These are phyloP conservation scores for Leptinotarsa peninsularis DNA, from an alignment of 2,888 invertebrate species.

Conservation along the genomic window DNA sequence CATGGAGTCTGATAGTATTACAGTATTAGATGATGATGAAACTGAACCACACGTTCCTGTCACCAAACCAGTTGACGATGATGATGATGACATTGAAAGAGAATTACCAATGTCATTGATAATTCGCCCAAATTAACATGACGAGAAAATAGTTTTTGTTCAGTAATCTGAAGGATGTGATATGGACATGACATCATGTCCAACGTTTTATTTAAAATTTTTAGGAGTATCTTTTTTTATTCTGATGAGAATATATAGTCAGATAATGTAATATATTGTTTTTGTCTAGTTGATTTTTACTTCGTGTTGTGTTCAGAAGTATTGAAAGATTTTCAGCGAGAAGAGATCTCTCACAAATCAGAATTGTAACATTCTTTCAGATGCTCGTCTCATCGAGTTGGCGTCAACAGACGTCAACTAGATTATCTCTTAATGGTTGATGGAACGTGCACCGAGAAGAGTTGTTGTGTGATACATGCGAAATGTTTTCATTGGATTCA, in stretches of 20 bases:
- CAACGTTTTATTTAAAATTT: not conserved
- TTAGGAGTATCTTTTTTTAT: not conserved
- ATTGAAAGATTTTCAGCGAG: no score
- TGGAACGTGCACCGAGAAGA: no score
- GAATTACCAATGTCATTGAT: conserved; percentile 36
- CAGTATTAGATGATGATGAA: conserved; percentile 24
- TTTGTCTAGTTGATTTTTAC: no score
- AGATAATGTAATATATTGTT: not conserved
- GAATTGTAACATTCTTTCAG: no score
- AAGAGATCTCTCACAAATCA: no score
- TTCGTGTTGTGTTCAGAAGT: no score
- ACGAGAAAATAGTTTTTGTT: not conserved
- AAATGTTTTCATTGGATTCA: no score
- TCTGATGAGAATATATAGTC: not conserved
- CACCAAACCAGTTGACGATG: conserved; percentile 4
- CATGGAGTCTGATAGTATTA: conserved; percentile 26
- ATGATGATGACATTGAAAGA: conserved; percentile 32
- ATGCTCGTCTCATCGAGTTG: no score
- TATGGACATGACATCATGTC: not conserved
- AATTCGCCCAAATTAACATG: not conserved
- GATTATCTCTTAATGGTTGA: no score
- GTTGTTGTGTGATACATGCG: no score
- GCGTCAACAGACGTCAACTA: no score
- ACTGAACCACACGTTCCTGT: no score
- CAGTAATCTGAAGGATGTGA: not conserved